phyloP scores from a whole-genome alignment of 1,140 invertebrate genomes.

The Colletes gigas region DNA sequence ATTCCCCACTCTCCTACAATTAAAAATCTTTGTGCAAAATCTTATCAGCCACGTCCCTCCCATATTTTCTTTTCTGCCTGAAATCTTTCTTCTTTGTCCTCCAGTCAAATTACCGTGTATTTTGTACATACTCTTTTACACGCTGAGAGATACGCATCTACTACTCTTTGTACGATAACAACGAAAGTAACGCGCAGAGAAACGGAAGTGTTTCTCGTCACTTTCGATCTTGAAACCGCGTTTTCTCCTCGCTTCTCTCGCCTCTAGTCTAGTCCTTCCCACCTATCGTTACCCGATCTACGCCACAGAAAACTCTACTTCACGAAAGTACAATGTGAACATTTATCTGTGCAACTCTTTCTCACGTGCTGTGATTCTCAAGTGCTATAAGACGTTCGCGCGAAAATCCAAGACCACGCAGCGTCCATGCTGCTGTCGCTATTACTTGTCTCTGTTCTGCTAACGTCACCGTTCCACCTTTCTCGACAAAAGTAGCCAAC shows the following conservation, averaged over 20 bases:
- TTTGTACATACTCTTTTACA: neutral
- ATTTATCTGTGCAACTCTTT: neutral
- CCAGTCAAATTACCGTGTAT: neutral
- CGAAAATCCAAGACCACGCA: neutral
- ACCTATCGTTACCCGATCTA: constrained; percentile 25
- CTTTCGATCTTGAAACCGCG: neutral
- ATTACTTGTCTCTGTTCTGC: neutral
- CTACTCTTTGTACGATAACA: neutral
- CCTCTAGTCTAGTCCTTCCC: constrained; percentile 45
- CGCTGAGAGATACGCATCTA: neutral
- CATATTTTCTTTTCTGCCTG: neutral
- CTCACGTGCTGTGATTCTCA: constrained; percentile 43
- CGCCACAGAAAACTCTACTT: neutral
- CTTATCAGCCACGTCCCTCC: neutral
- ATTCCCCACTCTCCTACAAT: neutral
- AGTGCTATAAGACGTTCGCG: constrained; percentile 17
- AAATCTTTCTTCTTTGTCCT: neutral
- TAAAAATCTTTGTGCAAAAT: neutral
- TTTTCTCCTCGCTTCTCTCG: constrained; percentile 12
- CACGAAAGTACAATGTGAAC: constrained; percentile 5
- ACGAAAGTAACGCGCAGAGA: neutral
- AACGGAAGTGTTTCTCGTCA: neutral
- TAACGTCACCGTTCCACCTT: neutral
- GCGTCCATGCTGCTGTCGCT: too few relatives aligned
- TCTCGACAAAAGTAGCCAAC: constrained; percentile 4